These are phyloP conservation scores for Pseudachorutes palmiensis DNA, from an alignment of 1,140 invertebrate genomes.

Conservation along the genomic window DNA sequence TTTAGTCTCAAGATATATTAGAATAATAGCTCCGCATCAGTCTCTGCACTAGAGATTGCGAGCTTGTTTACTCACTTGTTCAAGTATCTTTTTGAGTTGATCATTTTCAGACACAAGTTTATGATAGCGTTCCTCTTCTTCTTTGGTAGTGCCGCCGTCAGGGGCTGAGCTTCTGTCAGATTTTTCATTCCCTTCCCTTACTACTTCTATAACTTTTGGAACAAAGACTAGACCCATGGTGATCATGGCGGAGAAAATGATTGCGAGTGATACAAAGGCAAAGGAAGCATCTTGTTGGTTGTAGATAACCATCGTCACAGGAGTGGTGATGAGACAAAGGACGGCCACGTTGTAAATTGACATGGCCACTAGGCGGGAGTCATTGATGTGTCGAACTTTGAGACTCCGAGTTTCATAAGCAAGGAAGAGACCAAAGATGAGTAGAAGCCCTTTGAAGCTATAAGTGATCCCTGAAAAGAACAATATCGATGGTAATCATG, in stretches of 20 bases:
- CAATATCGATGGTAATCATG: not conserved
- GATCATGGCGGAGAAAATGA: slow-evolving; percentile 92
- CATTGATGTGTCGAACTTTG: slow-evolving; percentile 87
- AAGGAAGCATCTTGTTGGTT: slow-evolving; percentile 95
- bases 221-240: slow-evolving; percentile 72
- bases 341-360: slow-evolving; percentile 99
- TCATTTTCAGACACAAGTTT: slow-evolving; percentile 92
- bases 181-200: slow-evolving; percentile 41
- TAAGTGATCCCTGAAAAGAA: slow-evolving; percentile 71
- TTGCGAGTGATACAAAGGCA: slow-evolving; percentile 87
- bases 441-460: slow-evolving; percentile 90
- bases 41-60: no score
- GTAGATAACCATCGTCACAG: slow-evolving; percentile 91
- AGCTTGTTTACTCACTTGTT: slow-evolving; percentile 56
- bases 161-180: slow-evolving; percentile 45
- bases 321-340: slow-evolving; percentile 90
- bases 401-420: slow-evolving; percentile 96
- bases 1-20: no score
- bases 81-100: slow-evolving; percentile 87
- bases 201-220: slow-evolving; percentile 41
- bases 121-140: slow-evolving; percentile 89
- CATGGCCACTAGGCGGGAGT: slow-evolving; percentile 96
- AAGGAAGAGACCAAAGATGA: slow-evolving; percentile 93
- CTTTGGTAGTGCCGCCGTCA: slow-evolving; percentile 79
- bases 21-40: no score